phyloP scores from a whole-genome alignment of 2,888 invertebrate species.

The Alentia gelatinosa region DNA sequence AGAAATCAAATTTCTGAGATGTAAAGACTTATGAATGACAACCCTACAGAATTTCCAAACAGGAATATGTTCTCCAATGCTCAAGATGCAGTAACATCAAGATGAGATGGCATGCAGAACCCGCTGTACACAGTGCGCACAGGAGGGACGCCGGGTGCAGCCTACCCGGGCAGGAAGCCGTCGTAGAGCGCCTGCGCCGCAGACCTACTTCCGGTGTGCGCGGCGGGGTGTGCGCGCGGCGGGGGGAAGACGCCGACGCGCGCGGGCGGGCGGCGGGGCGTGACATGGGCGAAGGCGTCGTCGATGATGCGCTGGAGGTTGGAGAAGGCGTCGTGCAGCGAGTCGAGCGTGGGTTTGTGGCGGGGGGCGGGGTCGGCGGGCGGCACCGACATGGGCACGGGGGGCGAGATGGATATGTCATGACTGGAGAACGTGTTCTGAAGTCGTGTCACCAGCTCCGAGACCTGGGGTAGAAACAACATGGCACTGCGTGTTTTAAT shows the following conservation, averaged over 20 bases:
- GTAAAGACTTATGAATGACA: too few relatives aligned
- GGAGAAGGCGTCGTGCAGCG: constrained; percentile 32
- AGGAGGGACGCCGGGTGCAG: background rate
- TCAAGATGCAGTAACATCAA: too few relatives aligned
- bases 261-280: background rate
- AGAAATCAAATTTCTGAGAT: too few relatives aligned
- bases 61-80: too few relatives aligned
- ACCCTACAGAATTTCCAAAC: too few relatives aligned
- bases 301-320: constrained; percentile 50
- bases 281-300: constrained; percentile 30
- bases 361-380: background rate
- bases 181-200: background rate
- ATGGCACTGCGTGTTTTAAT: too few relatives aligned
- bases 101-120: too few relatives aligned
- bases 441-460: background rate
- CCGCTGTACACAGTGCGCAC: too few relatives aligned
- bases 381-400: background rate
- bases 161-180: constrained; percentile 5
- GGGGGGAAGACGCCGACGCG: background rate
- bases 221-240: background rate
- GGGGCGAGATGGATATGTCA: constrained; percentile 2
- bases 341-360: background rate
- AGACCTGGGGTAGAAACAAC: background rate
- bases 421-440: constrained; percentile 20
- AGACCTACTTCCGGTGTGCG: background rate